These are phyloP conservation scores for Harpagoxenus sublaevis DNA, from an alignment of 2,888 invertebrate genomes.

Conservation along the genomic window DNA sequence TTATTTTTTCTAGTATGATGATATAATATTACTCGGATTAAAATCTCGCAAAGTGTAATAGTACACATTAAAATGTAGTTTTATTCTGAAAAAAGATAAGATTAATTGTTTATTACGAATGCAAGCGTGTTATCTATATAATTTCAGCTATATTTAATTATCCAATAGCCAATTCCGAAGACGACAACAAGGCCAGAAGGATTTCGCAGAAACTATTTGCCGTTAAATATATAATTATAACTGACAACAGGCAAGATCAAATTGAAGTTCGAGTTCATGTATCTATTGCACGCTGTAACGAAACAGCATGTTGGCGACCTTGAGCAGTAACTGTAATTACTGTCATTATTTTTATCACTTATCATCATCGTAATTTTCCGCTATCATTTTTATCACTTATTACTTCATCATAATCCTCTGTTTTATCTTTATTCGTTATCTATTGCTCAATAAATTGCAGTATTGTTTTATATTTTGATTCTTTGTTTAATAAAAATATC, in stretches of 20 bases:
- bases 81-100: neutral
- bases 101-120: too few species aligned
- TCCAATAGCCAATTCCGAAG: neutral
- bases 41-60: neutral
- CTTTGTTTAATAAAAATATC: neutral
- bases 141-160: slow-evolving; percentile 5
- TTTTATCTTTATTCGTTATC: neutral
- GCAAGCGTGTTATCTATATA: neutral
- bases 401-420: neutral
- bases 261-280: neutral
- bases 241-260: neutral
- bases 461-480: neutral
- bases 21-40: neutral
- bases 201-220: slow-evolving; percentile 7
- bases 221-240: neutral
- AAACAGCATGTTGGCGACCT: neutral
- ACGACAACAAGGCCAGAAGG: neutral
- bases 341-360: slow-evolving; percentile 47
- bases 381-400: neutral
- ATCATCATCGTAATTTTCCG: slow-evolving; percentile 14
- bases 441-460: neutral
- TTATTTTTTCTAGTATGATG: neutral
- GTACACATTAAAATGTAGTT: neutral
- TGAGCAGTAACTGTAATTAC: neutral
- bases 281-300: neutral